Conservation (phyloP, 2,113 vertebrate species). For the Aviceda subcristata region DNA sequence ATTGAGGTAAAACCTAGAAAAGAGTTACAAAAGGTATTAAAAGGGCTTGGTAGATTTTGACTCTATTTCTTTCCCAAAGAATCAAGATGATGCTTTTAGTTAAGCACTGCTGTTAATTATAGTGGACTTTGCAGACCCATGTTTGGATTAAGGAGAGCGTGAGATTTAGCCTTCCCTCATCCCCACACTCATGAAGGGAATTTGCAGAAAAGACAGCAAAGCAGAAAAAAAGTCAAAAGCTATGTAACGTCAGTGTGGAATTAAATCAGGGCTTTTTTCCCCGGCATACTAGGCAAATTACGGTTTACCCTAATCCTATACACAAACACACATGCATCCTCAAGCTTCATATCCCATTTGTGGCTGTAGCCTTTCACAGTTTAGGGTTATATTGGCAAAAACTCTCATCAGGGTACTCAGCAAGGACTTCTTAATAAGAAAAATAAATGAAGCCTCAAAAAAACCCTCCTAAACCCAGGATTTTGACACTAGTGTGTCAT, state of each 20-base stretch:
- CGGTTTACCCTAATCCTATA: not conserved
- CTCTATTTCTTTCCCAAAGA: not conserved
- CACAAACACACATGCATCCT: fast-evolving
- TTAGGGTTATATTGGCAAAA: not conserved
- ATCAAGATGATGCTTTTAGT: not conserved
- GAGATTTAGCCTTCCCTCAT: not conserved
- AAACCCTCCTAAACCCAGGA: not conserved
- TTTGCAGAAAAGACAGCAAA: not conserved
- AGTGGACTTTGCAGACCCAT: not conserved
- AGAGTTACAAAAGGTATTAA: not conserved
- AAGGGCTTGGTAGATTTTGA: not conserved
- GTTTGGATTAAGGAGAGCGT: not conserved
- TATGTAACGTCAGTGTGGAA: not conserved
- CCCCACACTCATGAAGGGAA: not conserved
- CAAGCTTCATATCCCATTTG: not conserved
- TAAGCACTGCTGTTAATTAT: not conserved
- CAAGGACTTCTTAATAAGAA: not conserved
- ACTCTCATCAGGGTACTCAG: not conserved
- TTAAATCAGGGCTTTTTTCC: not conserved
- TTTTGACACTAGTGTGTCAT: not conserved
- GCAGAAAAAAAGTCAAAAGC: not conserved
- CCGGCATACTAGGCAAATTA: not conserved
- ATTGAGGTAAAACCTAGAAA: constrained; percentile 94
- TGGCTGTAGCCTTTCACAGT: not conserved
- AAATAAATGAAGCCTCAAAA: not conserved